Evolutionary conservation across 2,113 vertebrate genomes (phyloP), one percentile per base, ranked within the genome.

Genomic region (Pleuronectes platessa): DNA sequence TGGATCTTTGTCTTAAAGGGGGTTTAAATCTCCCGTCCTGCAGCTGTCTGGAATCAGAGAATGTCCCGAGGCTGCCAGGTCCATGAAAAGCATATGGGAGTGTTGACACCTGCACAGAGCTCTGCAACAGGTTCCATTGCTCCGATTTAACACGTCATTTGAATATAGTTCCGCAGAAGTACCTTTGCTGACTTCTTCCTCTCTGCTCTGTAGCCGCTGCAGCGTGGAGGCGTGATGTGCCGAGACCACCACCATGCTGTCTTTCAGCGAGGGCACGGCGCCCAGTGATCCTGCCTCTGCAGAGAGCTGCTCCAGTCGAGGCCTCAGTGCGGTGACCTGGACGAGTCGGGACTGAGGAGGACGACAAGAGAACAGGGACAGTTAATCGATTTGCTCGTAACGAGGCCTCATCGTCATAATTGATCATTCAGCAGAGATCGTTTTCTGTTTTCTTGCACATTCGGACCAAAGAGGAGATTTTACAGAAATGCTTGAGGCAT

Each of bases 181-280:
- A 97, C 97, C 96, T 74, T 89, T 85, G 61, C 91, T 92, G 59
- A 96, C 78, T 66, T 93, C 92, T 13, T 92, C 90, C 9, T 93
- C 91, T 76, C 18, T 6, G 64, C 72, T 88, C 71, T 96, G 95
- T 20, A 97, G 82, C 67, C 88, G 93, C 91, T 94, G 93, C 47
- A 12, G 63, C 31, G 95, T 88, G 65, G 93, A 68, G 15, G 85
- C 92, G 62, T 94, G 95, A 81, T 53, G 89, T 40, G 86, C 86
- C 0, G 92, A 91, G 18, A 96, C 85, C 69, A 76, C 49, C 35
- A 79, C 92, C 0, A 95, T 49, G 68, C 78, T 91, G 70, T 94
- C 94, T 82, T 92, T 94, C 75, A 97, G 87, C 66, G 95, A 95
- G 20, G 85, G 76, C 24, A 95, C 86, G 17, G 87, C 55, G 26